These are phyloP conservation scores for Myiopsitta monachus DNA, from an alignment of 2,113 vertebrate genomes.

Conservation along the genomic window DNA sequence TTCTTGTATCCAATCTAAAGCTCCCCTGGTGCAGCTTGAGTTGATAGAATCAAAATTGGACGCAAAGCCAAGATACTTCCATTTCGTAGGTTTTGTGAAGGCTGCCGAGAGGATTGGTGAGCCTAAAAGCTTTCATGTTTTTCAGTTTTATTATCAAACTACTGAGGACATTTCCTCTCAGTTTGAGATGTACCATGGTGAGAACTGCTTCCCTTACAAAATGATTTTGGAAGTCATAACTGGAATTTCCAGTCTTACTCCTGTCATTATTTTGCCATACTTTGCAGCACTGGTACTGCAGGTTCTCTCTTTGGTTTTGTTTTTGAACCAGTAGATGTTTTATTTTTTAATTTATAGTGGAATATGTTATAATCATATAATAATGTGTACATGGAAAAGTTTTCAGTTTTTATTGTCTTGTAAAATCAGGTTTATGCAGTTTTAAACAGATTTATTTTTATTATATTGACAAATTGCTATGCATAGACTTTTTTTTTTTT, in stretches of 20 bases:
- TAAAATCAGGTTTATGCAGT: not conserved
- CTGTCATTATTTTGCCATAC: not conserved
- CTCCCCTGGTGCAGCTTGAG: not conserved
- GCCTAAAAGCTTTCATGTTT: not conserved
- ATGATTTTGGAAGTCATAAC: not conserved
- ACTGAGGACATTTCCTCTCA: not conserved
- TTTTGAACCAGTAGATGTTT: not conserved
- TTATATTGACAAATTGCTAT: not conserved
- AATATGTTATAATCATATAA: not conserved
- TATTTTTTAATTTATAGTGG: not conserved
- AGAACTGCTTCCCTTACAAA: not conserved
- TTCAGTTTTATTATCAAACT: not conserved
- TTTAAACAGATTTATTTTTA: not conserved
- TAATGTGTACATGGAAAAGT: not conserved
- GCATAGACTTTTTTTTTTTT: not conserved
- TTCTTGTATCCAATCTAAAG: not conserved
- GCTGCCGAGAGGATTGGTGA: not conserved
- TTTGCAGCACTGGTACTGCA: not conserved
- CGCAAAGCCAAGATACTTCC: not conserved
- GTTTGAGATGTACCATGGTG: not conserved
- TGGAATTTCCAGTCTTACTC: not conserved
- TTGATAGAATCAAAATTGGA: not conserved
- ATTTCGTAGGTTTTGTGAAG: not conserved
- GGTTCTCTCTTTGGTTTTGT: not conserved
- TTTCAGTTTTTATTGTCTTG: not conserved